Percentiles rank a stretch among this genome's conserved stretches.
Conservation (phyloP, 2,888 invertebrate species). For the Melanotus villosus region DNA sequence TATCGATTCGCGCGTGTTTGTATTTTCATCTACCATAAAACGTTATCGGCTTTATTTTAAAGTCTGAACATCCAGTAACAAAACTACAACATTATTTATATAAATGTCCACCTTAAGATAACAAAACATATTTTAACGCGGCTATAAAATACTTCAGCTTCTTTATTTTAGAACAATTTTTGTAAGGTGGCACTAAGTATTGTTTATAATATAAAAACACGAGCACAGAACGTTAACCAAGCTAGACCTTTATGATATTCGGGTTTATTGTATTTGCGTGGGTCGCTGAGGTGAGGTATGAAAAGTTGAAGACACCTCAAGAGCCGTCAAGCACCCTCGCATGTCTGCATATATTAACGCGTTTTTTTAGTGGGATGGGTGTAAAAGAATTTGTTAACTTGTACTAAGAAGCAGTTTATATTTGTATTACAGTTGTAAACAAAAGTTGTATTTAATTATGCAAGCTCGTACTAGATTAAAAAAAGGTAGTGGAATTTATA, state of each 20-base stretch:
- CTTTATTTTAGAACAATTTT: background rate
- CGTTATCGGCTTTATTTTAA: too few relatives aligned
- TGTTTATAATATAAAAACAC: too few relatives aligned
- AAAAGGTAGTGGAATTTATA: background rate
- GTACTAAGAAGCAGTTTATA: conserved; percentile 31
- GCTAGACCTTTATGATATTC: conserved; percentile 32
- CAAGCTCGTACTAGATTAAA: conserved; percentile 1
- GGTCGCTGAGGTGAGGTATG: conserved; percentile 55
- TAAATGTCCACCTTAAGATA: too few relatives aligned
- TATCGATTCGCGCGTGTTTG: too few relatives aligned
- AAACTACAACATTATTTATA: too few relatives aligned
- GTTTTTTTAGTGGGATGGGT: conserved; percentile 43
- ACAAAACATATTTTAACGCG: too few relatives aligned
- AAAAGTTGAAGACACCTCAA: conserved; percentile 59
- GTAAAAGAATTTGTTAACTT: conserved; percentile 38
- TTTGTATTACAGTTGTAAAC: conserved; percentile 34
- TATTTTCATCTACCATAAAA: too few relatives aligned
- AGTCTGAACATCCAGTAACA: too few relatives aligned
- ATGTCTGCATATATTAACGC: conserved; percentile 59
- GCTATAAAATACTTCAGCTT: too few relatives aligned
- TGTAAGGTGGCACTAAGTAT: background rate
- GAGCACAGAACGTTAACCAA: too few relatives aligned
- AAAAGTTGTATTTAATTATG: conserved; percentile 19
- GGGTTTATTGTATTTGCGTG: conserved; percentile 33
- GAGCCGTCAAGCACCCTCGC: conserved; percentile 59